Conservation (phyloP, 2,113 vertebrate species). For the Pseudorasbora parva region DNA sequence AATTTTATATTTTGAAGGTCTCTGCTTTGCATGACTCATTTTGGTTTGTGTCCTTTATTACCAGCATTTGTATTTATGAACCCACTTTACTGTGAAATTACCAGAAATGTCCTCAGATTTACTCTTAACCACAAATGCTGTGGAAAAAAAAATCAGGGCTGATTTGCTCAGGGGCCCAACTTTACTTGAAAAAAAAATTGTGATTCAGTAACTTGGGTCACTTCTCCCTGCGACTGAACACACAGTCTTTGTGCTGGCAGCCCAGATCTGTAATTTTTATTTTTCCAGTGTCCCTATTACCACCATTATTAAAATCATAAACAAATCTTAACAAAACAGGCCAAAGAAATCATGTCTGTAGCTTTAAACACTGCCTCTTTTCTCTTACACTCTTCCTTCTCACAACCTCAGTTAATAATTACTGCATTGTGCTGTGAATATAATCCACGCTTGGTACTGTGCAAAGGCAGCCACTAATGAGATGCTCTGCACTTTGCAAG, state of each 20-base stretch:
- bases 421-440: not conserved
- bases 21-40: not conserved
- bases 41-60: not conserved
- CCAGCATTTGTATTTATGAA: not conserved
- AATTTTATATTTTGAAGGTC: not conserved
- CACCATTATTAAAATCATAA: not conserved
- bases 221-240: not conserved
- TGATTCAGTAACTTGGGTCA: not conserved
- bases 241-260: not conserved
- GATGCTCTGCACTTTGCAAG: not conserved
- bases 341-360: conserved; percentile 4
- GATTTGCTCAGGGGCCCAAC: not conserved
- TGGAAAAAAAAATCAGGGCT: not conserved
- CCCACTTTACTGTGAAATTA: not conserved
- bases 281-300: not conserved
- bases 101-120: not conserved
- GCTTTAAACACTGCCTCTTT: not conserved
- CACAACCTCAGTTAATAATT: conserved; percentile 7
- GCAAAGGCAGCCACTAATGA: not conserved
- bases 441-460: conserved; percentile 14
- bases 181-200: conserved; percentile 1
- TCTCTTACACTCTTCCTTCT: not conserved
- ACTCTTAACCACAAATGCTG: not conserved
- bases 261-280: not conserved
- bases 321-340: not conserved